Conservation (phyloP, 2,797 vertebrate genomes). For the Melanotaenia boesemani region DNA sequence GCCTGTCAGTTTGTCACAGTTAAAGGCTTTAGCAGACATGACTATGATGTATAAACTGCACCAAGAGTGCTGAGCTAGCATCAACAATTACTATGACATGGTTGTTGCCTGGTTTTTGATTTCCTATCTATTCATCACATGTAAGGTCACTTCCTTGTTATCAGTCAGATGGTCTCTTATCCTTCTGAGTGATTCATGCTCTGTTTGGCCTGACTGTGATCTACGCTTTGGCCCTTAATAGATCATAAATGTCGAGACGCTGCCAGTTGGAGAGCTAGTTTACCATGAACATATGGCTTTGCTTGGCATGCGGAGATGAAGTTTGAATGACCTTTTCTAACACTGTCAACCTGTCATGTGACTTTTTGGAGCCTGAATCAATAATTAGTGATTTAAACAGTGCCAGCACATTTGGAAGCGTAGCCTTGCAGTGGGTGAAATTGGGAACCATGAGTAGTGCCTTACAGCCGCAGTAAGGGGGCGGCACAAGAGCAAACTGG, state of each 20-base stretch:
- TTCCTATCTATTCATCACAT: constrained; percentile 12
- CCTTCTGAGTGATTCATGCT: constrained; percentile 54
- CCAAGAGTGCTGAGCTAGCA: constrained; percentile 43
- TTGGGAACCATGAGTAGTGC: not conserved
- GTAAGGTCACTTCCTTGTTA: constrained; percentile 17
- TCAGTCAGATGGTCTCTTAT: constrained; percentile 24
- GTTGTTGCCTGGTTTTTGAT: constrained; percentile 3
- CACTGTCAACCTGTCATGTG: constrained; percentile 47
- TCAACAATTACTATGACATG: constrained; percentile 4
- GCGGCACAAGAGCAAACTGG: constrained; percentile 62
- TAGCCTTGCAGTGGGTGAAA: constrained; percentile 6
- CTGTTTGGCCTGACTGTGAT: constrained; percentile 41
- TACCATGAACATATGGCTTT: constrained; percentile 59
- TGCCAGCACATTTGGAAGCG: constrained; percentile 40
- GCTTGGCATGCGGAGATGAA: constrained; percentile 45
- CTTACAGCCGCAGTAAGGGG: constrained; percentile 13
- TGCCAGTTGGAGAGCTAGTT: constrained; percentile 54
- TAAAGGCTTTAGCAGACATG: constrained; percentile 36
- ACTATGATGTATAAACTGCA: constrained; percentile 38
- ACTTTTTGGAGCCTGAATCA: constrained; percentile 23
- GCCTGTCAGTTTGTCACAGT: constrained; percentile 48
- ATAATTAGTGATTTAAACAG: not conserved
- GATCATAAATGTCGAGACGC: constrained; percentile 50
- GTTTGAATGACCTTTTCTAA: constrained; percentile 54
- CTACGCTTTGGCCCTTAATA: constrained; percentile 47